Conservation (phyloP, 2,888 invertebrate genomes). For the Chirona hameri region DNA sequence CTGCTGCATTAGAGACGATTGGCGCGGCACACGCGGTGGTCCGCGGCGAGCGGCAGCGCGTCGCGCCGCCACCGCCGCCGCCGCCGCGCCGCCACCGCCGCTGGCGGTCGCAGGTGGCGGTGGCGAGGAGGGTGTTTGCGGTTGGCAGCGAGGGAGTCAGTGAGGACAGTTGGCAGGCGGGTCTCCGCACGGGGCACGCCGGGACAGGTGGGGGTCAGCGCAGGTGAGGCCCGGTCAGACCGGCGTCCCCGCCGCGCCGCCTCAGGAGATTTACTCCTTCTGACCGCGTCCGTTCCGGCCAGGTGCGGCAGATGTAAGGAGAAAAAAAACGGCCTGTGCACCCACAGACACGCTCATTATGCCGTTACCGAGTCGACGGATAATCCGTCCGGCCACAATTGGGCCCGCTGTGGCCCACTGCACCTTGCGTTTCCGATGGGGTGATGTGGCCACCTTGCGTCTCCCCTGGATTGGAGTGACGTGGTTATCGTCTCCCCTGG, state of each 20-base stretch:
- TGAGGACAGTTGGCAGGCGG: conserved; percentile 9
- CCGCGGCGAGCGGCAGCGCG: neutral
- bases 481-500: neutral
- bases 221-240: conserved; percentile 8
- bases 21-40: neutral
- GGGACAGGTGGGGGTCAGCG: conserved; percentile 25
- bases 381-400: neutral
- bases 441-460: neutral
- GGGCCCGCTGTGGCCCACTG: neutral
- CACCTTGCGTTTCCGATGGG: neutral
- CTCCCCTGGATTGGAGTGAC: neutral
- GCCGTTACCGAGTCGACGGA: neutral
- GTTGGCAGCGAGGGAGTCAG: neutral
- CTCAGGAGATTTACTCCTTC: conserved; percentile 2
- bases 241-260: neutral
- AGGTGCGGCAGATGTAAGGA: neutral
- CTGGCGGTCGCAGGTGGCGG: neutral
- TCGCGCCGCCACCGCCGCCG: neutral
- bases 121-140: neutral
- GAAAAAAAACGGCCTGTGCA: neutral
- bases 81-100: neutral
- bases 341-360: conserved; percentile 1
- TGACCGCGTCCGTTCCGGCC: neutral
- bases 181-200: neutral
- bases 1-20: neutral